These are phyloP conservation scores for Hipparchia sbordonii DNA, from an alignment of 2,888 invertebrate species.

Conservation along the genomic window DNA sequence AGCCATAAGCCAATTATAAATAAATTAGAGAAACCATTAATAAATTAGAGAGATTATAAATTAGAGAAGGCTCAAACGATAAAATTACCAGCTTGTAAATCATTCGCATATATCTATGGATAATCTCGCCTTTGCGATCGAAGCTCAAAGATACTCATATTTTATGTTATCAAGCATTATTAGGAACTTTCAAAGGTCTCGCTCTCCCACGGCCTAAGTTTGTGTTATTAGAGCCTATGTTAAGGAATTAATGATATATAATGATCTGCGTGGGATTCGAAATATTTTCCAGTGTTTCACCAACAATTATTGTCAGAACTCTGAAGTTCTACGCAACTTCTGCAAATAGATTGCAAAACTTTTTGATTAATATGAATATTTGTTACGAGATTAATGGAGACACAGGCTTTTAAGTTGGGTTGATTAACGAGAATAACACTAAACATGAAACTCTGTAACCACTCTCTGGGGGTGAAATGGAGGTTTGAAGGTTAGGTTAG, in stretches of 20 bases:
- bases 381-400: background rate
- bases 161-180: conserved; percentile 2
- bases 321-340: background rate
- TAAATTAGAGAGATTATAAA: background rate
- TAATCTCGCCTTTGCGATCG: background rate
- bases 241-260: conserved; percentile 16
- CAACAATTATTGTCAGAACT: background rate
- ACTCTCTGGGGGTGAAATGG: background rate
- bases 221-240: background rate
- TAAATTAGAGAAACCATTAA: no score
- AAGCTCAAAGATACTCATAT: background rate
- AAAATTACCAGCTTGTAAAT: background rate
- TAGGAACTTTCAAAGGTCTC: conserved; percentile 4
- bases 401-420: background rate
- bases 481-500: no score
- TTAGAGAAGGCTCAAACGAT: background rate
- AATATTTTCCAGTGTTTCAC: conserved; percentile 16
- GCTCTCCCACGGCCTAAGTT: conserved; percentile 25
- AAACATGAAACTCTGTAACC: background rate
- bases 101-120: background rate
- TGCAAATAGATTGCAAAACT: background rate
- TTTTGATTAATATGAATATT: background rate
- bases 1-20: background rate
- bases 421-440: background rate
- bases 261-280: conserved; percentile 29